Evolutionary conservation across 2,888 invertebrate genomes (phyloP).

Genomic region (Julus scandinavius): DNA sequence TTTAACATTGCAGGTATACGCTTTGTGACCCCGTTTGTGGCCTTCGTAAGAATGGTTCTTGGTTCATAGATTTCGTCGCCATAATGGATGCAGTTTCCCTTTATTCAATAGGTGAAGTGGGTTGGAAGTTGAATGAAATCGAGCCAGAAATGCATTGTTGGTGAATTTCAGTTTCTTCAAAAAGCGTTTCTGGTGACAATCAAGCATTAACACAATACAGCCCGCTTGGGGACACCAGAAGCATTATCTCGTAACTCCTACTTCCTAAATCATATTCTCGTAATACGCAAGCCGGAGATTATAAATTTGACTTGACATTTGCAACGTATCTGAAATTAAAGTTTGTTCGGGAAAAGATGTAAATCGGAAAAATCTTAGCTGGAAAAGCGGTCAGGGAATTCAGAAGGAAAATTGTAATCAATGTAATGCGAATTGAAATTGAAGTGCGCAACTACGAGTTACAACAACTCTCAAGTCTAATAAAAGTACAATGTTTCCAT

Average conservation of each 20-base stretch:
- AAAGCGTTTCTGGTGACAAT: slow-evolving; percentile 23
- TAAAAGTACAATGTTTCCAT: neutral
- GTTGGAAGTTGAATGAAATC: neutral
- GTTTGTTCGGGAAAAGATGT: slow-evolving; percentile 16
- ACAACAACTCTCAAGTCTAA: neutral
- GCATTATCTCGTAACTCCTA: neutral
- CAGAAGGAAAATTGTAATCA: slow-evolving; percentile 22
- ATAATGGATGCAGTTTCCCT: neutral
- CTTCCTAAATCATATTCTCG: slow-evolving; percentile 21
- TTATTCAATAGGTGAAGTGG: neutral
- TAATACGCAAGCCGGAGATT: neutral
- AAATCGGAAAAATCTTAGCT: slow-evolving; percentile 22
- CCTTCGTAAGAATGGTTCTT: too few species aligned
- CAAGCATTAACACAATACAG: neutral
- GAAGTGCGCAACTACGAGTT: neutral
- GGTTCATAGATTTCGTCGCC: too few species aligned
- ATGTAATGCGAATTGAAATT: slow-evolving; percentile 38
- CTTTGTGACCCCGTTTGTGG: too few species aligned
- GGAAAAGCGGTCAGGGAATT: neutral
- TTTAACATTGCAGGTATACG: too few species aligned
- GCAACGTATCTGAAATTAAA: slow-evolving; percentile 38
- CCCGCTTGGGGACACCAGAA: neutral
- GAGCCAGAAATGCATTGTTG: neutral
- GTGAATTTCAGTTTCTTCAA: neutral
- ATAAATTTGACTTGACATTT: slow-evolving; percentile 40